phyloP scores from a whole-genome alignment of 2,797 vertebrate genomes.

The Coracias cyanogaster region DNA sequence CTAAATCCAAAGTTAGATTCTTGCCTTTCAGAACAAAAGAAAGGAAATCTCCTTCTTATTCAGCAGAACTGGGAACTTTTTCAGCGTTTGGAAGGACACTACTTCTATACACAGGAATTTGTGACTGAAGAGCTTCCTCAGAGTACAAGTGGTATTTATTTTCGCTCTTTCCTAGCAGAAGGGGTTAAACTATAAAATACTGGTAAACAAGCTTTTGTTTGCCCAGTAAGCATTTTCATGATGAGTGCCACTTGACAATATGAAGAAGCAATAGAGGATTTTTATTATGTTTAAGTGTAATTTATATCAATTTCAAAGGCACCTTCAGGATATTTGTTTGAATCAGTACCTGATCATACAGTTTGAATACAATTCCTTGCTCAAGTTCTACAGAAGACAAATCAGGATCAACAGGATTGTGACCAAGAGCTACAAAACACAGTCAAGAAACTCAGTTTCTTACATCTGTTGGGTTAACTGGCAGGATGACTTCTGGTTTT shows the following conservation, averaged over 20 bases:
- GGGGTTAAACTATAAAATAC: neutral
- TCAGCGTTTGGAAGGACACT: neutral
- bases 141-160: neutral
- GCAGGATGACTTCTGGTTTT: neutral
- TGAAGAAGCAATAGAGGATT: neutral
- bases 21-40: neutral
- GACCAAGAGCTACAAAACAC: neutral
- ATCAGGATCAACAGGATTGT: neutral
- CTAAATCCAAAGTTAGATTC: neutral
- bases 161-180: slow-evolving; percentile 7
- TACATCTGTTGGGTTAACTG: neutral
- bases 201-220: slow-evolving; percentile 22
- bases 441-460: neutral
- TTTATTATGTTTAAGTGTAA: neutral
- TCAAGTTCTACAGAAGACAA: neutral
- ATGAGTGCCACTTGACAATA: neutral
- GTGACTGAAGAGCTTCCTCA: neutral
- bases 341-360: neutral
- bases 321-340: neutral
- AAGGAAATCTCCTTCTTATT: neutral
- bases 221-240: neutral
- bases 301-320: neutral
- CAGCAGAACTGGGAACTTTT: neutral
- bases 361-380: neutral
- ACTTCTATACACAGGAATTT: neutral